Conservation (phyloP, 1,140 invertebrate genomes). For the Drosophila lacteicornis region DNA sequence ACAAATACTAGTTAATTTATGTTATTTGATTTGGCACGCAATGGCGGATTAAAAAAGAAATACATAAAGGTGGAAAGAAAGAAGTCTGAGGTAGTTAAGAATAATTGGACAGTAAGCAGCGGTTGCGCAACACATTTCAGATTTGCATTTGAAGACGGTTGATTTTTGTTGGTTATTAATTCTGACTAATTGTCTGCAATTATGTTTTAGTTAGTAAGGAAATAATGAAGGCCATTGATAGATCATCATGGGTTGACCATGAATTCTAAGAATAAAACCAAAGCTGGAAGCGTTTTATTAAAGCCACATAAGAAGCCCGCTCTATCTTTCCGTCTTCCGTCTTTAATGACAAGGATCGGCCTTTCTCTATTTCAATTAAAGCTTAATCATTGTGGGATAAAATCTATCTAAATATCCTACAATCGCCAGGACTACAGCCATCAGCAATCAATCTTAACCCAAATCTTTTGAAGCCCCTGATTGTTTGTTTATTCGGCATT, state of each 20-base stretch:
- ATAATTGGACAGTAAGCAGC: constrained; percentile 29
- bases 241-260: constrained; percentile 1
- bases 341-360: background rate
- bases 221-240: constrained; percentile 24
- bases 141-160: constrained; percentile 44
- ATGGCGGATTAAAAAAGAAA: constrained; percentile 4
- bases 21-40: constrained; percentile 43
- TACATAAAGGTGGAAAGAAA: constrained; percentile 1
- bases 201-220: constrained; percentile 27
- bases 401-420: constrained; percentile 8
- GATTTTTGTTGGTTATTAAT: constrained; percentile 24
- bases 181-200: constrained; percentile 42
- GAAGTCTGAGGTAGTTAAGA: constrained; percentile 18
- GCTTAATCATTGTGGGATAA: background rate
- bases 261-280: constrained; percentile 2
- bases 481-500: constrained; percentile 33
- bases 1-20: constrained; percentile 54
- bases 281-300: background rate
- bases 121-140: constrained; percentile 40
- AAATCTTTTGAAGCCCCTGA: constrained; percentile 51
- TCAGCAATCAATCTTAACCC: constrained; percentile 62
- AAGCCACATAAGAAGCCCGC: background rate
- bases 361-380: background rate
- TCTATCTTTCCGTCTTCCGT: background rate
- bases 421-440: constrained; percentile 10